Evolutionary conservation across 2,888 invertebrate species (phyloP).

Genomic region (Latrodectus hesperus): DNA sequence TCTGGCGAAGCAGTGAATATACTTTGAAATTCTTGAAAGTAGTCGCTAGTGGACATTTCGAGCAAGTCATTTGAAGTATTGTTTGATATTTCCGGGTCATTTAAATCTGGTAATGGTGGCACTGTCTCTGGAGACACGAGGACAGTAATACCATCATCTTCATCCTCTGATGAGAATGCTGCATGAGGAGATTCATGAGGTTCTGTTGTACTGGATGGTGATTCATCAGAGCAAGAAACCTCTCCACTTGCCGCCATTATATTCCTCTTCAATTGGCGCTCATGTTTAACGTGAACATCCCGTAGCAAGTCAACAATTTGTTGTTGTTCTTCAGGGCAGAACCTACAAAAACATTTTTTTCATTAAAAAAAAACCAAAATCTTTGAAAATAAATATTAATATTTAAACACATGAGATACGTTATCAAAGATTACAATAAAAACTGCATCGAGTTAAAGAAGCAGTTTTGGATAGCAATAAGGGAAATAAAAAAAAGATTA

Average conservation of each 20-base stretch:
- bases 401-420: no score
- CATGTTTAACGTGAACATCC: constrained; percentile 57
- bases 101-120: neutral
- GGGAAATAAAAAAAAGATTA: no score
- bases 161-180: constrained; percentile 22
- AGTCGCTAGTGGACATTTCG: constrained; percentile 33
- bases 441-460: no score
- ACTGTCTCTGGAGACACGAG: constrained; percentile 11
- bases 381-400: no score
- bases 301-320: constrained; percentile 37
- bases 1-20: constrained; percentile 38
- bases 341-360: constrained; percentile 11
- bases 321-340: constrained; percentile 40
- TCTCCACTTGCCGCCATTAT: neutral
- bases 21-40: constrained; percentile 42
- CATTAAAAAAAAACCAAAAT: no score
- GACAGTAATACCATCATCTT: constrained; percentile 37
- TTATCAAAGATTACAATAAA: no score
- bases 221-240: constrained; percentile 17
- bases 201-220: neutral
- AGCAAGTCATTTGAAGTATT: neutral
- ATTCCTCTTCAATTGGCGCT: constrained; percentile 36
- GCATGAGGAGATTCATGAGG: neutral
- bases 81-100: neutral
- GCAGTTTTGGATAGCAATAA: no score